Conservation (phyloP, 1,140 invertebrate genomes). For the Scaptomyza graminum region DNA sequence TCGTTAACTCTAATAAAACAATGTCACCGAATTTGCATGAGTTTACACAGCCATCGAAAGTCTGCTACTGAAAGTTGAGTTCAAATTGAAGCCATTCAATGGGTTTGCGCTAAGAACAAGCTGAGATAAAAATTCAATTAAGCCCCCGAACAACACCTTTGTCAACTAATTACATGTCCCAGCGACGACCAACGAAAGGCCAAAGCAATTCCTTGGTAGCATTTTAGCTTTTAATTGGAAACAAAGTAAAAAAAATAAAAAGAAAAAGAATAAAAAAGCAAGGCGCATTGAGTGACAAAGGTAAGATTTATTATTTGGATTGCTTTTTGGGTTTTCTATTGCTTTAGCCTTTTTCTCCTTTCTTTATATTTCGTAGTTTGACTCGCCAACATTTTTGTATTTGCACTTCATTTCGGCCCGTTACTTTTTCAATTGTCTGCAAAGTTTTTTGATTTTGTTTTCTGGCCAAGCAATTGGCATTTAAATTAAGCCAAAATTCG, state of each 20-base stretch:
- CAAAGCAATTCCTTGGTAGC: conserved; percentile 57
- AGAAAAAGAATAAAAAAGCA: conserved; percentile 7
- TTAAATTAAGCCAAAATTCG: conserved; percentile 57
- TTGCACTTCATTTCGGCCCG: conserved; percentile 31
- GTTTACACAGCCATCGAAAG: conserved; percentile 16
- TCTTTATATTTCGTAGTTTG: conserved; percentile 1
- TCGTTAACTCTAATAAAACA: not conserved
- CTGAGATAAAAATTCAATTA: conserved; percentile 77
- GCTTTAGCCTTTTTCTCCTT: conserved; percentile 2
- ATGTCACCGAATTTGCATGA: conserved; percentile 6
- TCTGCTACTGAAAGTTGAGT: conserved; percentile 9
- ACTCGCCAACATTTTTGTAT: conserved; percentile 29
- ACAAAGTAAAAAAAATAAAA: conserved; percentile 23
- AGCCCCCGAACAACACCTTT: conserved; percentile 61
- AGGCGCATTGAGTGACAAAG: conserved; percentile 72
- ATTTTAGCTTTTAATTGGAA: conserved; percentile 70
- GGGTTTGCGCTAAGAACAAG: conserved; percentile 23
- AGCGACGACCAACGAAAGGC: conserved; percentile 61
- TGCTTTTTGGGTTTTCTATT: conserved; percentile 48
- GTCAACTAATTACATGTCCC: conserved; percentile 74
- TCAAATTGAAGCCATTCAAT: conserved; percentile 36
- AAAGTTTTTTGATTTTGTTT: conserved; percentile 33
- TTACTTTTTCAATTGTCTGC: conserved; percentile 55
- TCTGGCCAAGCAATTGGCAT: conserved; percentile 19
- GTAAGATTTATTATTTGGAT: conserved; percentile 77